Evolutionary conservation across 2,888 invertebrate species (phyloP), one percentile per base, ranked within the genome.

Genomic region (Brachylomia viminalis): DNA sequence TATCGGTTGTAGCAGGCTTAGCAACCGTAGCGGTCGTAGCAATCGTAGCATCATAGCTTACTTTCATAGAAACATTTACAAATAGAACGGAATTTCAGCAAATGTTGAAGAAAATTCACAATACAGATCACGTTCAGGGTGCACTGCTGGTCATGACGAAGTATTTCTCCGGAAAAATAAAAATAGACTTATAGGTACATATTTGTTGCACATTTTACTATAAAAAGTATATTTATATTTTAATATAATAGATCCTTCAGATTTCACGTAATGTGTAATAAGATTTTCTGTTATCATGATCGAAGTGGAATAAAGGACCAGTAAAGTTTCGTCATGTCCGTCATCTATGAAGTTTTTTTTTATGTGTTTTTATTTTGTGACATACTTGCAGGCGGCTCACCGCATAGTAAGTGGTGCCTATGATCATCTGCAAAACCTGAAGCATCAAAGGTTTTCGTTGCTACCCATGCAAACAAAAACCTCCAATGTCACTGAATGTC

Each of bases 121-220:
- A 81, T 47, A 47, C 71, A 65, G 69, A 61, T 56, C 80, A 82
- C 62, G 62, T 82, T 67, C 33, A 23, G 62, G 47, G 49, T 82
- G 68, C 56, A 74, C 61, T 62, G 65, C 72, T 74, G 62, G 58
- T 49, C 30, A 59, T 54, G 42, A 68, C 30, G 58, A 69, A 54
- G 15, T 65, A 59, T 65, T 65, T 54, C 47, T 54, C 38, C 20
- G 68, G 13, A 49, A 67, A 75, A 54, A 52, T 70, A 73, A 30
- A 79, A 30, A 54, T 38, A 49, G 49, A 47, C 54, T 33, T 33
- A 23, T 7, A 61, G 66, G 47, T 61, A 71, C 65, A 56, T 45
- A 64, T 70, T 61, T 77, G 49, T 45, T 70, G 42, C 30, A 65
- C 3, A 58, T 58, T 77, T 66, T 49, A 17, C 27, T 52, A 17